Percentiles rank a stretch among this genome's conserved stretches.
These are phyloP conservation scores for Charina bottae DNA, from an alignment of 2,113 vertebrate species.

Conservation along the genomic window DNA sequence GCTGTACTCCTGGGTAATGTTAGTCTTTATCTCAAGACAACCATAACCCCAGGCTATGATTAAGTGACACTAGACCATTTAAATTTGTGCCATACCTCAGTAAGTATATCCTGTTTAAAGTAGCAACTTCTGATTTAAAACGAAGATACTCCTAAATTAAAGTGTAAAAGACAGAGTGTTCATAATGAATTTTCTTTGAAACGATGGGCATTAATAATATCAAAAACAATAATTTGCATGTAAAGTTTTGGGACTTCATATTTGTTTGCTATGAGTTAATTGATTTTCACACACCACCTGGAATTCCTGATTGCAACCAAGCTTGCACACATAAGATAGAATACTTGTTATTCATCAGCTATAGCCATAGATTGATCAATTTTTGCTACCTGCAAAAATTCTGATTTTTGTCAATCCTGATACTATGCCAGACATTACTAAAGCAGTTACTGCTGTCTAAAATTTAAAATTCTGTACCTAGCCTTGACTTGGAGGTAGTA, in stretches of 20 bases:
- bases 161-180: neutral
- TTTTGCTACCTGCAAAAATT: no score
- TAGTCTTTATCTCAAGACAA: neutral
- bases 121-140: constrained; percentile 21
- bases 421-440: no score
- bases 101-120: neutral
- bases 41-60: neutral
- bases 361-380: no score
- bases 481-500: no score
- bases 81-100: neutral
- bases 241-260: neutral
- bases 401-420: no score
- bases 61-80: neutral
- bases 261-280: neutral
- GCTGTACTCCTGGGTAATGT: neutral
- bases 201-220: neutral
- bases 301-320: neutral
- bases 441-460: no score
- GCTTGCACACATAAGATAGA: no score
- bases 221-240: constrained; percentile 11
- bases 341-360: no score
- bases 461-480: no score
- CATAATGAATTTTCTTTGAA: constrained; percentile 30
- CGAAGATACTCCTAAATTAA: neutral
- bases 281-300: neutral